Base-by-base conservation (phyloP, 2,797 vertebrate genomes). In the Falco rusticolus region DNA sequence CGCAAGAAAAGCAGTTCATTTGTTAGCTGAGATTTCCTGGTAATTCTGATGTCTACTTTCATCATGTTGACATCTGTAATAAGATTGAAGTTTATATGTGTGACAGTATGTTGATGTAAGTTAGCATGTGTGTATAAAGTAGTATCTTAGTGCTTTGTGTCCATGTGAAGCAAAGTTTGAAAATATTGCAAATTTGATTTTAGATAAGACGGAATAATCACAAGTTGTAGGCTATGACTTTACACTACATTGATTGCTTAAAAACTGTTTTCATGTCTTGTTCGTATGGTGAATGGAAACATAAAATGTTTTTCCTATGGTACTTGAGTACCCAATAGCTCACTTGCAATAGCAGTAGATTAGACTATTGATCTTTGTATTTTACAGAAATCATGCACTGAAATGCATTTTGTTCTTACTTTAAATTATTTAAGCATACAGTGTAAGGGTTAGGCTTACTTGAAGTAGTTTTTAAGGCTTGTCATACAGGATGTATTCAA, bases 401-500 rank as follows among this genome's bases (percentile, higher is more conserved):
- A 97, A 70, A 41, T 94, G 54, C 70, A 11, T 84, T 97, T 96
- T 92, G 33, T 83, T 96, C 80, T 94, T 91, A 69, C 90, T 95
- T 84, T 91, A 92, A 96, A 86, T 96, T 83, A 89, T 95, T 92
- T 59, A 95, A 96, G 47, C 50, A 53, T 74, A 94, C 85, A 56
- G 84, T 96, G 75, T 28, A 28, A 82, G 91, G 79, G 57, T 91
- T 96, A 89, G 92, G 70, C 84, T 93, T 89, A 85, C 95, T 95
- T 60, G 83, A 97, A 95, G 74, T 96, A 33, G 87, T 94, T 95
- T 95, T 93, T 96, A 96, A 97, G 93, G 78, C 80, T 94, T 91
- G 80, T 97, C 92, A 96, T 90, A 96, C 72, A 97, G 91, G 81
- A 97, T 78, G 37, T 88, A 89, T 93, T 96, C 93, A 96, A 94